These are phyloP conservation scores for Abrostola tripartita DNA, from an alignment of 2,888 invertebrate genomes.

Conservation along the genomic window DNA sequence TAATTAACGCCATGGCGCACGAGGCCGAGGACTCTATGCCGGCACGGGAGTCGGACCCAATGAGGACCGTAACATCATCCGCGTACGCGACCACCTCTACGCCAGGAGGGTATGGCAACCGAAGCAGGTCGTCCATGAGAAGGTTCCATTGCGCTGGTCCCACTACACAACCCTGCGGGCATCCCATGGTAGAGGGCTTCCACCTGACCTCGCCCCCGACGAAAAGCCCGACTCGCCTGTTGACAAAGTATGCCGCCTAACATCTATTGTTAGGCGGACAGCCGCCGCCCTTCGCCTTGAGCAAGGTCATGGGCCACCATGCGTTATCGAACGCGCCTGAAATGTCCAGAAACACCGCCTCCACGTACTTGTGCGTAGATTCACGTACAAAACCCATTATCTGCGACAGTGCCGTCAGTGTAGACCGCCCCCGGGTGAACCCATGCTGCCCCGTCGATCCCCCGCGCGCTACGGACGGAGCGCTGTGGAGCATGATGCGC, in stretches of 20 bases:
- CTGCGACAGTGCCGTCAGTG: too few relatives aligned
- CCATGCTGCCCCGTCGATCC: too few relatives aligned
- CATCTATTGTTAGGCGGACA: constrained; percentile 51
- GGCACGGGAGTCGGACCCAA: constrained; percentile 38
- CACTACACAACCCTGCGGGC: constrained; percentile 54
- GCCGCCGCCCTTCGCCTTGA: constrained; percentile 48
- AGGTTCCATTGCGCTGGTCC: constrained; percentile 58
- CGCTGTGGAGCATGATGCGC: too few relatives aligned
- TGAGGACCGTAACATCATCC: constrained; percentile 50
- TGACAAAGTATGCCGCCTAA: constrained; percentile 51
- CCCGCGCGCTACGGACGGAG: too few relatives aligned
- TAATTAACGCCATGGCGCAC: constrained; percentile 7
- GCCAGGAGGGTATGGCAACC: constrained; percentile 39
- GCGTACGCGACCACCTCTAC: constrained; percentile 47
- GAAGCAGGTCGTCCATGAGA: constrained; percentile 51
- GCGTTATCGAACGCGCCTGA: constrained; percentile 61
- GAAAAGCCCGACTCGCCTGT: constrained; percentile 39
- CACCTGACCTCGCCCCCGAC: constrained; percentile 31
- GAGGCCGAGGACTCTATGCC: constrained; percentile 29
- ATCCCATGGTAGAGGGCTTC: constrained; percentile 50
- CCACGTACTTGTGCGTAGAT: constrained; percentile 47
- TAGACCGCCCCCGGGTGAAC: too few relatives aligned
- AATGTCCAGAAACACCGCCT: constrained; percentile 57
- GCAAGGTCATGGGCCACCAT: constrained; percentile 64
- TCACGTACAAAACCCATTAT: too few relatives aligned